A percentile compares a stretch with the other conserved stretches of the same genome.
Evolutionary conservation across 2,113 vertebrate genomes (phyloP).

Genomic region (Festucalex cinctus): DNA sequence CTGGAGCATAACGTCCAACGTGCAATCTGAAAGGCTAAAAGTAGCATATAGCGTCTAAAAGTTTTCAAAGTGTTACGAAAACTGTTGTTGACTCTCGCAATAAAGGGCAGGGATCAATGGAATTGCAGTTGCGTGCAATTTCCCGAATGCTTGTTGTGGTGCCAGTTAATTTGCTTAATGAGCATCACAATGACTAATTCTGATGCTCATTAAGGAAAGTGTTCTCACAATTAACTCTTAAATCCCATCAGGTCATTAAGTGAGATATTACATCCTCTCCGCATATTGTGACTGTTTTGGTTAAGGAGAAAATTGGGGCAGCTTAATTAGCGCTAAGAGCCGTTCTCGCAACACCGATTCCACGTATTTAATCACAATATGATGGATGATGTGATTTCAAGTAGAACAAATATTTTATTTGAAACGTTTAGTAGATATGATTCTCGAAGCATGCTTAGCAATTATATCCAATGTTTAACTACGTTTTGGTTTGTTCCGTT

Average conservation of each 20-base stretch:
- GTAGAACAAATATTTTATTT: not conserved
- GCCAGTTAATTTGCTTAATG: slow-evolving; percentile 59
- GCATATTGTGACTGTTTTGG: slow-evolving; percentile 1
- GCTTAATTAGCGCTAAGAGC: not conserved
- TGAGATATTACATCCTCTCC: slow-evolving; percentile 11
- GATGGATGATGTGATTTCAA: not conserved
- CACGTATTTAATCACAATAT: slow-evolving; percentile 7
- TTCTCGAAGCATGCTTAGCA: not conserved
- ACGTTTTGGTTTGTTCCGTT: not conserved
- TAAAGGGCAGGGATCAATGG: slow-evolving; percentile 27
- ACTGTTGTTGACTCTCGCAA: slow-evolving; percentile 14
- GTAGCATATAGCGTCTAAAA: not conserved
- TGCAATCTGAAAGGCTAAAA: not conserved
- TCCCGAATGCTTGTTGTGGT: slow-evolving; percentile 22
- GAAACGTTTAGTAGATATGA: not conserved
- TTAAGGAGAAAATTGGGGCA: slow-evolving; percentile 16
- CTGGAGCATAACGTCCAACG: not conserved
- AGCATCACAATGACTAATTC: slow-evolving; percentile 53
- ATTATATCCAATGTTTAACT: not conserved
- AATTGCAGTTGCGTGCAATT: slow-evolving; percentile 16
- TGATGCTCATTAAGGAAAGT: slow-evolving; percentile 35
- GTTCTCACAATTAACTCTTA: slow-evolving; percentile 57
- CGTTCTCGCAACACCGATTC: not conserved
- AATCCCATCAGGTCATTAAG: slow-evolving; percentile 41
- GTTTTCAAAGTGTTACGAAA: slow-evolving; percentile 15